phyloP scores from a whole-genome alignment of 2,797 vertebrate species.

The Xenopus petersii region DNA sequence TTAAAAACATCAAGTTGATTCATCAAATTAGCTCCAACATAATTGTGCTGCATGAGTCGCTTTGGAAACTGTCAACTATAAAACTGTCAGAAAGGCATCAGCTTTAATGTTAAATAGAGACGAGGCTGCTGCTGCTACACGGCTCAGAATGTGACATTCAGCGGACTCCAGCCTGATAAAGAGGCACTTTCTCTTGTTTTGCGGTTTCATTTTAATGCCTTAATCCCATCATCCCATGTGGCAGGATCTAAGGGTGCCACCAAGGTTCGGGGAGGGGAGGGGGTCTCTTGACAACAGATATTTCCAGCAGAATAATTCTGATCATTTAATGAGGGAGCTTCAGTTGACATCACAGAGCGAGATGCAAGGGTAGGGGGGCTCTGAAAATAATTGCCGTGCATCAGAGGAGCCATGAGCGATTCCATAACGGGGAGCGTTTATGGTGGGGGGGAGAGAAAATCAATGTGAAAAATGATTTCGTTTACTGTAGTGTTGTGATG shows the following conservation, averaged over 20 bases:
- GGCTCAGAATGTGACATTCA: slow-evolving; percentile 76
- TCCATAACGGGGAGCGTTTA: not conserved
- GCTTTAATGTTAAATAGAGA: slow-evolving; percentile 85
- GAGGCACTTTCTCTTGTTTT: slow-evolving; percentile 76
- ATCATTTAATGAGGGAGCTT: slow-evolving; percentile 4
- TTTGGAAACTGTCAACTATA: slow-evolving; percentile 81
- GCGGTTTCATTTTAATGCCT: slow-evolving; percentile 37
- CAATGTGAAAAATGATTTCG: no score
- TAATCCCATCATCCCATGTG: slow-evolving; percentile 25
- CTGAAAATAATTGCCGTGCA: not conserved
- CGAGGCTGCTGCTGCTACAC: slow-evolving; percentile 65
- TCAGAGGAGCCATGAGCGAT: not conserved
- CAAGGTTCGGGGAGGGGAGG: no score
- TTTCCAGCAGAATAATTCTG: not conserved
- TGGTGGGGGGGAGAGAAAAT: no score
- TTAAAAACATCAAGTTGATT: slow-evolving; percentile 87
- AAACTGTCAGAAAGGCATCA: slow-evolving; percentile 92
- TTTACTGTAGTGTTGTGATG: no score
- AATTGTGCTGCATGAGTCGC: slow-evolving; percentile 86
- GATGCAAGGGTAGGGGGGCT: not conserved
- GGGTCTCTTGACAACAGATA: not conserved
- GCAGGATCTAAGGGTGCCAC: no score
- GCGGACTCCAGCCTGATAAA: slow-evolving; percentile 72
- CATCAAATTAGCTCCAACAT: slow-evolving; percentile 91
- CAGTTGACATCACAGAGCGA: not conserved